These are phyloP conservation scores for Drosophila austrosaltans DNA, from an alignment of 2,888 invertebrate genomes.

Conservation along the genomic window DNA sequence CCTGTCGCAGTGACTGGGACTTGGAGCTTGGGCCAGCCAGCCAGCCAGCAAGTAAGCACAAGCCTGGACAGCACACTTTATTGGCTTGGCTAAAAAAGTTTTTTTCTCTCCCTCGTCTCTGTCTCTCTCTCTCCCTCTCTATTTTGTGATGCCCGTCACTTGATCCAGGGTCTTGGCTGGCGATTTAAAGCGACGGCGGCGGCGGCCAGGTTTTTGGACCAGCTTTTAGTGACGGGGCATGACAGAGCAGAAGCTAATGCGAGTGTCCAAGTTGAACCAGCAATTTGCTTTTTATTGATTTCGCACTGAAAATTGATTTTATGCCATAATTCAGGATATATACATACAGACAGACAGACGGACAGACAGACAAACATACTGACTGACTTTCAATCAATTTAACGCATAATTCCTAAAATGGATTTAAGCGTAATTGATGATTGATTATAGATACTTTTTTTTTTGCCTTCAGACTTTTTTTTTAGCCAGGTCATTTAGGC, in stretches of 20 bases:
- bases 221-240: conserved; percentile 62
- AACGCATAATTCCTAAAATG: conserved; percentile 82
- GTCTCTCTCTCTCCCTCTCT: conserved; percentile 19
- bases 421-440: conserved; percentile 82
- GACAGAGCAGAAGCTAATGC: conserved; percentile 39
- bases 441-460: conserved; percentile 73
- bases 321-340: conserved; percentile 71
- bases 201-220: conserved; percentile 33
- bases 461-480: conserved; percentile 18
- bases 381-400: conserved; percentile 81
- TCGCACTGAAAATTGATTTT: conserved; percentile 66
- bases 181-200: conserved; percentile 48
- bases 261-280: conserved; percentile 25
- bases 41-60: not conserved
- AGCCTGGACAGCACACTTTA: conserved; percentile 28
- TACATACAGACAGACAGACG: conserved; percentile 13
- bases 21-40: conserved; percentile 27
- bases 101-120: conserved; percentile 18
- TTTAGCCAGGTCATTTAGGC: conserved; percentile 63
- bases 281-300: conserved; percentile 63
- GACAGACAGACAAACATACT: too few relatives aligned
- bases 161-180: conserved; percentile 34
- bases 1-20: conserved; percentile 13
- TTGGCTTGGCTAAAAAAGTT: conserved; percentile 52
- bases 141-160: conserved; percentile 28